Evolutionary conservation across 2,797 vertebrate genomes (phyloP).

Genomic region (Neomorphus geoffroyi): DNA sequence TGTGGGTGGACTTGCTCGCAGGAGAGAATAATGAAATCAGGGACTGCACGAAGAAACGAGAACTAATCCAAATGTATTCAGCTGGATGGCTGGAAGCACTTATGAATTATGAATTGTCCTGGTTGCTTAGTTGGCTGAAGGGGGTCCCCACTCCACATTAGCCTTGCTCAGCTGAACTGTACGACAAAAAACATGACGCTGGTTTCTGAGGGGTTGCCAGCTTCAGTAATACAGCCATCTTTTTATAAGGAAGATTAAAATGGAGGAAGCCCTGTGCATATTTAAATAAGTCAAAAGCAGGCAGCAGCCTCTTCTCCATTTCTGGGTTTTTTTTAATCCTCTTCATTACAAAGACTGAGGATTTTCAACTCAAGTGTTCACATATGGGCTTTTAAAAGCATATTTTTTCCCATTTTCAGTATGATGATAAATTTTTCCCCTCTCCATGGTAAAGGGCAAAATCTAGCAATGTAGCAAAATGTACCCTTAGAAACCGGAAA

Average conservation of each 20-base stretch:
- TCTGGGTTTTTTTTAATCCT: conserved; percentile 20
- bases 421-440: fast-evolving
- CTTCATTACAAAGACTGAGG: not conserved
- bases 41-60: conserved; percentile 47
- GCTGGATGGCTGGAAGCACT: conserved; percentile 68
- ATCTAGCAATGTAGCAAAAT: not conserved
- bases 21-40: conserved; percentile 39
- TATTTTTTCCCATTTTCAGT: not conserved
- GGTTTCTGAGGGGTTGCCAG: conserved; percentile 62
- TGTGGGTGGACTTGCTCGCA: conserved; percentile 49
- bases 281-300: conserved; percentile 77
- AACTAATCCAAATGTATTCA: conserved; percentile 62
- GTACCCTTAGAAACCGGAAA: not conserved
- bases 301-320: conserved; percentile 10
- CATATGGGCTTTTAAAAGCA: not conserved
- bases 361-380: not conserved
- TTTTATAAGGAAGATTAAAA: conserved; percentile 84
- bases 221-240: conserved; percentile 77
- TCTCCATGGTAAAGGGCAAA: not conserved
- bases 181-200: conserved; percentile 55
- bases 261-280: conserved; percentile 80
- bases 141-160: conserved; percentile 82
- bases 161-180: conserved; percentile 72
- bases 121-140: conserved; percentile 81
- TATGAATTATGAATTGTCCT: conserved; percentile 80